Percentiles rank a stretch among this genome's conserved stretches.
Conservation (phyloP, 2,888 invertebrate genomes). For the Timema cristinae region DNA sequence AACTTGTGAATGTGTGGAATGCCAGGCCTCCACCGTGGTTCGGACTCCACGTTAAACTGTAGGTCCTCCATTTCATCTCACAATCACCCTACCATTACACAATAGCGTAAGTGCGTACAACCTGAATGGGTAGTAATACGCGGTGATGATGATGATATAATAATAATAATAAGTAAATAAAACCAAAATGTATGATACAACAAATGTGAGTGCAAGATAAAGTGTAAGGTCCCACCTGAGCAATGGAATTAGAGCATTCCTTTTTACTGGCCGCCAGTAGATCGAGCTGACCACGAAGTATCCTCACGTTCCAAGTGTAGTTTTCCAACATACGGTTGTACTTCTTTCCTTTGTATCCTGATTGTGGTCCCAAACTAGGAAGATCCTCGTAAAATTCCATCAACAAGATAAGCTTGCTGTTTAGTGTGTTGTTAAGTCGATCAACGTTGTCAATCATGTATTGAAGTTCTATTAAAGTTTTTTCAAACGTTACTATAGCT, state of each 20-base stretch:
- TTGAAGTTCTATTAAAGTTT: slow-evolving; percentile 32
- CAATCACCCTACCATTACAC: too few species aligned
- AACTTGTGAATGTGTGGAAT: too few species aligned
- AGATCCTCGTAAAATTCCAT: slow-evolving; percentile 40
- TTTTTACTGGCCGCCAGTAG: slow-evolving; percentile 48
- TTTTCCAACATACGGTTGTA: slow-evolving; percentile 47
- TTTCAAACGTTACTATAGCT: slow-evolving; percentile 32
- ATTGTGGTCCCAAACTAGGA: slow-evolving; percentile 43
- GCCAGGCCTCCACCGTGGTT: too few species aligned
- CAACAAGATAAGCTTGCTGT: slow-evolving; percentile 25
- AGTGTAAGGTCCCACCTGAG: slow-evolving; percentile 44
- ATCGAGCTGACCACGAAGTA: slow-evolving; percentile 52
- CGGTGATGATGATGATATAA: too few species aligned
- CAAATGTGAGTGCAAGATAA: too few species aligned
- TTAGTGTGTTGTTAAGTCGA: slow-evolving; percentile 34
- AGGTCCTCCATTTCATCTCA: too few species aligned
- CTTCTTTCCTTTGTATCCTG: slow-evolving; percentile 50
- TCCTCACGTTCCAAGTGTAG: slow-evolving; percentile 53
- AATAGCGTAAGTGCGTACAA: too few species aligned
- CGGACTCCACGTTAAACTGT: too few species aligned
- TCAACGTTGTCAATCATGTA: slow-evolving; percentile 33
- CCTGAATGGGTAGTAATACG: too few species aligned
- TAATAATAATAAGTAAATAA: too few species aligned
- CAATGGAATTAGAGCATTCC: slow-evolving; percentile 49
- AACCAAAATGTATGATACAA: too few species aligned